Conservation (phyloP, 1,140 invertebrate genomes). For the Heliothis virescens region DNA sequence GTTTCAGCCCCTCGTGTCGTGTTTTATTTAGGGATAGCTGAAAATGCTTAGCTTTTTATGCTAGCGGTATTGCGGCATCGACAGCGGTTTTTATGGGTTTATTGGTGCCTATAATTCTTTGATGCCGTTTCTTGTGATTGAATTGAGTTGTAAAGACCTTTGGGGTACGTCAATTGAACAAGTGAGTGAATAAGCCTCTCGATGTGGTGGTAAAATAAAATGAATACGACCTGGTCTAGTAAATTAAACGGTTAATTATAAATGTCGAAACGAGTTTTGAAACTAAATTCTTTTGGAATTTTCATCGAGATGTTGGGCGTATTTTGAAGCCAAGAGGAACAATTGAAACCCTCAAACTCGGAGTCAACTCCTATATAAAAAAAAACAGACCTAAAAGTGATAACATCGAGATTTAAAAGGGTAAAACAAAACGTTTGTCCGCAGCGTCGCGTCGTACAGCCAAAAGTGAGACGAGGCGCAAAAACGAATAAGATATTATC, state of each 20-base stretch:
- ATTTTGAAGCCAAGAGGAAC: not conserved
- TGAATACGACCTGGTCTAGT: constrained; percentile 11
- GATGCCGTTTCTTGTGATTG: constrained; percentile 48
- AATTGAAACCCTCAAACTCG: not conserved
- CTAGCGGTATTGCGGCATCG: constrained; percentile 40
- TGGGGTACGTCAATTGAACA: constrained; percentile 39
- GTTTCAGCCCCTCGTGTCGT: constrained; percentile 50
- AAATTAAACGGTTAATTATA: constrained; percentile 36
- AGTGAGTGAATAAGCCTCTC: constrained; percentile 35
- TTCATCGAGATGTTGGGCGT: not conserved
- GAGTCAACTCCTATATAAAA: constrained; percentile 18
- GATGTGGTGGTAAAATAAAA: constrained; percentile 37
- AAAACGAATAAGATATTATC: constrained; percentile 78
- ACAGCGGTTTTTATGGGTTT: constrained; percentile 48
- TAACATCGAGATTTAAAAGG: constrained; percentile 29
- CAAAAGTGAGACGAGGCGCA: constrained; percentile 63
- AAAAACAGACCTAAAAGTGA: constrained; percentile 41
- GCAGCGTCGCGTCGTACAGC: constrained; percentile 68
- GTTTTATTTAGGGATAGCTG: constrained; percentile 54
- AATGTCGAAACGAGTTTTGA: constrained; percentile 6
- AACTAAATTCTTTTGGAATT: not conserved
- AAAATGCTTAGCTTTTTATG: constrained; percentile 53
- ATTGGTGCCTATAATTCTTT: constrained; percentile 51
- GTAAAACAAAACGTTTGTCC: constrained; percentile 60
- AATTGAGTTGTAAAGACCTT: constrained; percentile 49